phyloP scores from a whole-genome alignment of 2,113 vertebrate species.

The Actenoides lindsayi region DNA sequence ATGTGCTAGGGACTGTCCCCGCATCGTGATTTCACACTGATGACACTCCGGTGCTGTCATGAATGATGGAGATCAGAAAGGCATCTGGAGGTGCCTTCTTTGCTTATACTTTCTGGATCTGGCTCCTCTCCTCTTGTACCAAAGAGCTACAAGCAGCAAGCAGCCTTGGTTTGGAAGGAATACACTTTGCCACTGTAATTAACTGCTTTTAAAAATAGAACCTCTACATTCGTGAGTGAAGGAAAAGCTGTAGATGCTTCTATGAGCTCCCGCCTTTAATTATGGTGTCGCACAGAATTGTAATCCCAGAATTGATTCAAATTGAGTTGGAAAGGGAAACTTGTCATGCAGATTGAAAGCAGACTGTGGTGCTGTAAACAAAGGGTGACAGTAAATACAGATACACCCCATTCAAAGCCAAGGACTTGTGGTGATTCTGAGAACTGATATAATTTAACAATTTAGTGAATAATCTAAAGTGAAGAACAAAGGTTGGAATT shows the following conservation, averaged over 20 bases:
- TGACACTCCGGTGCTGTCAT: background rate
- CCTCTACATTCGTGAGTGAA: background rate
- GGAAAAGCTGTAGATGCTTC: slow-evolving; percentile 4
- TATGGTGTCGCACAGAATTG: background rate
- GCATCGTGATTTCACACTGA: background rate
- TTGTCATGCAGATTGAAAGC: slow-evolving; percentile 18
- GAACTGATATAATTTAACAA: background rate
- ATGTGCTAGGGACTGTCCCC: background rate
- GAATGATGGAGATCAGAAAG: background rate
- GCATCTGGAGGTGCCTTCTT: background rate
- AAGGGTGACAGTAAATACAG: background rate
- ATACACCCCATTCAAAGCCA: background rate
- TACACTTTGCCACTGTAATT: background rate
- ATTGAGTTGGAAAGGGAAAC: slow-evolving; percentile 10
- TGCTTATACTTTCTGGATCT: background rate
- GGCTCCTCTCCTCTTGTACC: background rate
- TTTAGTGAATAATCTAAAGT: background rate
- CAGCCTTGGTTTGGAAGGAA: background rate
- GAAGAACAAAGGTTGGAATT: background rate
- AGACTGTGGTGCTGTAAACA: background rate
- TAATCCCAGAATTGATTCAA: slow-evolving; percentile 57
- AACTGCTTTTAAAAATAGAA: slow-evolving; percentile 37
- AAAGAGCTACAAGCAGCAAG: background rate
- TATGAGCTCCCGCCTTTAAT: slow-evolving; percentile 13
- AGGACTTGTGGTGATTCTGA: background rate